phyloP scores from a whole-genome alignment of 2,113 vertebrate genomes.

The Bubo bubo region DNA sequence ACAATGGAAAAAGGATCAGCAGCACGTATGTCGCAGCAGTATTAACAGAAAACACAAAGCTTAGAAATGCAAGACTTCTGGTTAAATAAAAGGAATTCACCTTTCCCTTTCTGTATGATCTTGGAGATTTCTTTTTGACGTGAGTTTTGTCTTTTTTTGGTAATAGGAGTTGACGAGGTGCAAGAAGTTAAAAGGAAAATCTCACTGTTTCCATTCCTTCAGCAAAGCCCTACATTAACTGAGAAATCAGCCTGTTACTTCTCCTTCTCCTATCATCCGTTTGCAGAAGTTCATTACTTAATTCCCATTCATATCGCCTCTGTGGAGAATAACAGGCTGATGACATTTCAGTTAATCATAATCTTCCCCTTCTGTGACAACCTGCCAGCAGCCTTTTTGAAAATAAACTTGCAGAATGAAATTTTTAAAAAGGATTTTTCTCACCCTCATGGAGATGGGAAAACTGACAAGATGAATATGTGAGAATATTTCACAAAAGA shows the following conservation, averaged over 20 bases:
- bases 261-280: not conserved
- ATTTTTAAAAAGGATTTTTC: not conserved
- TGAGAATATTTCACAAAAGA: not conserved
- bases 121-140: constrained; percentile 24
- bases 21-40: not conserved
- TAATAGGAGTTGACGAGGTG: not conserved
- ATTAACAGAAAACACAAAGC: not conserved
- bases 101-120: not conserved
- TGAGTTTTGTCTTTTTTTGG: not conserved
- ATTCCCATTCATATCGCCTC: constrained; percentile 41
- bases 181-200: not conserved
- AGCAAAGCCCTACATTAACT: constrained; percentile 10
- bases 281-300: constrained; percentile 50
- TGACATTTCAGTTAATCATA: constrained; percentile 56
- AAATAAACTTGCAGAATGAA: constrained; percentile 32
- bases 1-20: not conserved
- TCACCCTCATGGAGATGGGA: not conserved
- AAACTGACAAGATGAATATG: not conserved
- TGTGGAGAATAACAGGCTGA: constrained; percentile 26
- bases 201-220: not conserved
- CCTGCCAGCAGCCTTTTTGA: constrained; percentile 30
- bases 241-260: constrained; percentile 30
- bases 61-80: not conserved
- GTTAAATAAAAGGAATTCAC: not conserved
- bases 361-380: constrained; percentile 39